phyloP scores from a whole-genome alignment of 2,797 vertebrate species.

The Poecilia gillii region DNA sequence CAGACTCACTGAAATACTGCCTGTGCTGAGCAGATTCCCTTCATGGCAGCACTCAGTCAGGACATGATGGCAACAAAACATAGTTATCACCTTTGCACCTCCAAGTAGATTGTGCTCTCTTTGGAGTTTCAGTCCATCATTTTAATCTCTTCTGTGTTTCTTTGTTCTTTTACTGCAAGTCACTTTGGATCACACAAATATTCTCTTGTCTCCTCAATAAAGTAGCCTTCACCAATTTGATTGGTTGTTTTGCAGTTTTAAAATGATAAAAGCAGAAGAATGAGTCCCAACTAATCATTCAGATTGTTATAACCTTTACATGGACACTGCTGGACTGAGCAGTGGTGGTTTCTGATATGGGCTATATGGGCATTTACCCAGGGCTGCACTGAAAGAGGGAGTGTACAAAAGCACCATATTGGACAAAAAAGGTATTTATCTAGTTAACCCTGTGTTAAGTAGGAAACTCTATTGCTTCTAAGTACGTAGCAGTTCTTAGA shows the following conservation, averaged over 20 bases:
- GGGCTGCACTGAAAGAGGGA: neutral
- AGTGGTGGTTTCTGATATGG: neutral
- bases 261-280: neutral
- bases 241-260: neutral
- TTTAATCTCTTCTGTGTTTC: neutral
- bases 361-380: neutral
- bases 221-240: neutral
- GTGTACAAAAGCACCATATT: neutral
- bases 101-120: neutral
- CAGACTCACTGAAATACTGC: neutral
- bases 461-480: neutral
- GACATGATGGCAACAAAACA: neutral
- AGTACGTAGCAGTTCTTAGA: neutral
- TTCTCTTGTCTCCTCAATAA: neutral
- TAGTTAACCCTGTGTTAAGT: neutral
- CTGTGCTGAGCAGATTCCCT: neutral
- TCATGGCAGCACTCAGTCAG: neutral
- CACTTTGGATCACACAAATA: neutral
- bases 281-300: neutral
- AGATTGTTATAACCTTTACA: neutral
- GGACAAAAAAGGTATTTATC: neutral
- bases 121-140: neutral
- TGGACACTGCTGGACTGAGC: neutral
- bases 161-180: neutral
- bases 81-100: neutral